Base-by-base conservation (phyloP, 2,888 invertebrate genomes). In the Microctonus hyperodae region DNA sequence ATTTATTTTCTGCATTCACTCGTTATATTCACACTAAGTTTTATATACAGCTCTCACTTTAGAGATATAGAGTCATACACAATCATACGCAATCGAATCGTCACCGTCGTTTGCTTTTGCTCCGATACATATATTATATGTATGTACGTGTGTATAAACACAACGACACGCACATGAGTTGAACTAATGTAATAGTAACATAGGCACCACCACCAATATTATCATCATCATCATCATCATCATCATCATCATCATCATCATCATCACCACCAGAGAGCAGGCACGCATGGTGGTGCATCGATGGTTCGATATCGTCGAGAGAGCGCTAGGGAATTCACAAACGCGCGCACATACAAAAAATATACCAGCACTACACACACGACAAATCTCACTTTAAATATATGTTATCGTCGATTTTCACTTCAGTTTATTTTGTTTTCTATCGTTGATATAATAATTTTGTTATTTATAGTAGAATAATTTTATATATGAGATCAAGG, bases 241-340 rank as follows among this genome's bases (percentile, higher is more conserved):
- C 28, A 28, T 28, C 23, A 59, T 31, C 64, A 56, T 68, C 70
- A 65, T 59, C 58, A 51, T 68, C 70, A 64, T 64, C 70, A 65
- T 48, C 60, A 64, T 64, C 50, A 60, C 63, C 66, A 61, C 64
- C 69, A 70, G 70, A 60, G 69, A 70, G 67, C 66, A 58, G 58
- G 58, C 62, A 70, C 70, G 72, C 70, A 70, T 70, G 70, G 69
- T 71, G 50, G 64, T 71, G 69, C 69, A 71, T 72, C 72, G 72
- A 72, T 70, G 67, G 68, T 68, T 72, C 69, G 69, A 72, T 70
- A 68, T 68, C 62, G 44, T 44, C 68, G 60, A 66, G 65, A 63
- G 64, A 64, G 63, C 69, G 25, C n/a, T 13, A 50, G 28, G 28
- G 16, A 33, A 62, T 33, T 53, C 62, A 37, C 11, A 53, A n/a